phyloP scores from a whole-genome alignment of 2,113 vertebrate species.

The Barnardius zonarius region DNA sequence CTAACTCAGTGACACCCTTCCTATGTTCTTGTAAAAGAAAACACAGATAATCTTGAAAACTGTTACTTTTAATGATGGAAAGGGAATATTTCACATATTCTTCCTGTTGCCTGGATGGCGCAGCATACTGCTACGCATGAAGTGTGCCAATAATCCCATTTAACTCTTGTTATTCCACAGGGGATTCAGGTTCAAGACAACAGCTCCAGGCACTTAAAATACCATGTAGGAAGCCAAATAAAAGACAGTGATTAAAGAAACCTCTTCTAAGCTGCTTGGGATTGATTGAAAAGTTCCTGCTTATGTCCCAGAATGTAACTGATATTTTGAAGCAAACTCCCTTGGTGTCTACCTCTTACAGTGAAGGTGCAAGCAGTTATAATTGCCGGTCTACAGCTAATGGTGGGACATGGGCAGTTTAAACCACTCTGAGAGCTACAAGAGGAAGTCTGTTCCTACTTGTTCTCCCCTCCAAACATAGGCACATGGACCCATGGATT shows the following conservation, averaged over 20 bases:
- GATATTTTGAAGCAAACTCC: background rate
- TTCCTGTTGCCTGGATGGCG: background rate
- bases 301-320: background rate
- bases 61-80: background rate
- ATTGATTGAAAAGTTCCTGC: background rate
- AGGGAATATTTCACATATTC: conserved; percentile 13
- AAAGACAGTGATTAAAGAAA: background rate
- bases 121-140: background rate
- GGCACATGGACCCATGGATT: background rate
- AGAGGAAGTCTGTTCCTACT: background rate
- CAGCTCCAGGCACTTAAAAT: conserved; percentile 15
- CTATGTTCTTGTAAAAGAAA: background rate
- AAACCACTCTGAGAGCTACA: background rate
- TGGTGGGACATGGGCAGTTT: background rate
- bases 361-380: background rate
- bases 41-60: background rate
- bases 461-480: background rate
- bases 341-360: background rate
- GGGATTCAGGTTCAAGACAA: conserved; percentile 21
- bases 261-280: background rate
- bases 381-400: background rate
- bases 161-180: conserved; percentile 19
- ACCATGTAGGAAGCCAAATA: background rate
- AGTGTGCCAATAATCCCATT: conserved; percentile 25
- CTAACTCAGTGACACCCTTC: background rate